These are phyloP conservation scores for Istiophorus platypterus DNA, from an alignment of 2,113 vertebrate genomes.

Conservation along the genomic window DNA sequence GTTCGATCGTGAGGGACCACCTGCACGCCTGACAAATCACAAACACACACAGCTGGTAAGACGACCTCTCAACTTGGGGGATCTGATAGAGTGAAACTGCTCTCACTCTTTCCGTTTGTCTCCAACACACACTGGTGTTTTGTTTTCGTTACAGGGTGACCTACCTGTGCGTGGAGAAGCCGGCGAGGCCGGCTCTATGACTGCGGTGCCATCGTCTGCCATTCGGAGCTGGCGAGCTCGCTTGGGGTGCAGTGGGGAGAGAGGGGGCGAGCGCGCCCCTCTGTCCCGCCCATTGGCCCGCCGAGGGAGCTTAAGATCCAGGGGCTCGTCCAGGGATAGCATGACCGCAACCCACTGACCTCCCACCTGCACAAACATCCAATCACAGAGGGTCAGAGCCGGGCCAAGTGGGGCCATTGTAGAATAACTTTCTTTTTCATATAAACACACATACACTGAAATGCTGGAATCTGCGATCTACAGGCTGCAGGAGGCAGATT, in stretches of 20 bases:
- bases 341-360: constrained; percentile 81
- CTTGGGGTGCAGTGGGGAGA: constrained; percentile 75
- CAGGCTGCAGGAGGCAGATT: constrained; percentile 18
- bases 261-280: constrained; percentile 61
- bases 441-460: constrained; percentile 5
- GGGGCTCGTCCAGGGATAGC: constrained; percentile 96
- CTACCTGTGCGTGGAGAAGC: constrained; percentile 86
- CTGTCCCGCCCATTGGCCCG: constrained; percentile 84
- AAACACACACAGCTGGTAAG: constrained; percentile 21
- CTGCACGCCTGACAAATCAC: constrained; percentile 74
- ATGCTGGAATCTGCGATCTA: background rate
- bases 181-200: constrained; percentile 85
- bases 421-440: constrained; percentile 8
- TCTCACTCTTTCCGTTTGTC: background rate
- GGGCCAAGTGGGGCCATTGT: background rate
- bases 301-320: constrained; percentile 95
- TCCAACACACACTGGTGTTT: background rate
- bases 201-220: constrained; percentile 85
- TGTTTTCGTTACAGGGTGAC: background rate
- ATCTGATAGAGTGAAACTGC: background rate
- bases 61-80: background rate
- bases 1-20: constrained; percentile 85
- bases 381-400: constrained; percentile 39
- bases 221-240: constrained; percentile 84
- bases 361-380: constrained; percentile 75